These are phyloP conservation scores for Andricus grossulariae DNA, from an alignment of 1,140 invertebrate species.

Conservation along the genomic window DNA sequence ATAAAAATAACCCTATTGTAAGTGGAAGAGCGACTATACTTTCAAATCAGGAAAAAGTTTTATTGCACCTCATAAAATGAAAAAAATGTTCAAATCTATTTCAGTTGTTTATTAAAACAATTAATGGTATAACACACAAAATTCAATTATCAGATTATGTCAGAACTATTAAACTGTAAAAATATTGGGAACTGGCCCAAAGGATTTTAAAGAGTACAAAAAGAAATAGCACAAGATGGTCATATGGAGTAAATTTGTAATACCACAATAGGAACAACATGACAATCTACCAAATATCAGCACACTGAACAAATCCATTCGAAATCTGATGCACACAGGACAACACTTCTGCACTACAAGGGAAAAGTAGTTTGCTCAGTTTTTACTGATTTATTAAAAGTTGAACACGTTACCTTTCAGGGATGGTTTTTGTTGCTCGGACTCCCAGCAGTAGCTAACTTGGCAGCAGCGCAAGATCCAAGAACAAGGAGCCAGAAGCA, in stretches of 20 bases:
- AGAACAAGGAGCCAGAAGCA: neutral
- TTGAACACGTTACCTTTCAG: neutral
- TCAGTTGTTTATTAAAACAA: no score
- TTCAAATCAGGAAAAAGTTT: no score
- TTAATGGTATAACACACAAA: no score
- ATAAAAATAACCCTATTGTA: no score
- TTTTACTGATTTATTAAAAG: neutral
- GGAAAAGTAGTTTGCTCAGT: neutral
- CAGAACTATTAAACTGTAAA: no score
- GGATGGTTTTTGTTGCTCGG: neutral
- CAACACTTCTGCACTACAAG: neutral
- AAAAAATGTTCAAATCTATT: no score
- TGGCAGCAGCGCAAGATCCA: neutral
- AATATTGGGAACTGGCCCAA: no score
- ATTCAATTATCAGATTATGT: no score
- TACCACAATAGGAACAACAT: conserved; percentile 1
- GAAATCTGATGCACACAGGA: conserved; percentile 13
- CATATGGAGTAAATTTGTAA: neutral
- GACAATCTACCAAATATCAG: neutral
- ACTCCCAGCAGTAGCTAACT: neutral
- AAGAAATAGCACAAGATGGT: neutral
- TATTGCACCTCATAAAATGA: no score
- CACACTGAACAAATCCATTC: conserved; percentile 10
- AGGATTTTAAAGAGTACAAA: neutral
- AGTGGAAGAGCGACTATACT: no score